Evolutionary conservation across 2,888 invertebrate species (phyloP).

Genomic region (Thymelicus lineola): DNA sequence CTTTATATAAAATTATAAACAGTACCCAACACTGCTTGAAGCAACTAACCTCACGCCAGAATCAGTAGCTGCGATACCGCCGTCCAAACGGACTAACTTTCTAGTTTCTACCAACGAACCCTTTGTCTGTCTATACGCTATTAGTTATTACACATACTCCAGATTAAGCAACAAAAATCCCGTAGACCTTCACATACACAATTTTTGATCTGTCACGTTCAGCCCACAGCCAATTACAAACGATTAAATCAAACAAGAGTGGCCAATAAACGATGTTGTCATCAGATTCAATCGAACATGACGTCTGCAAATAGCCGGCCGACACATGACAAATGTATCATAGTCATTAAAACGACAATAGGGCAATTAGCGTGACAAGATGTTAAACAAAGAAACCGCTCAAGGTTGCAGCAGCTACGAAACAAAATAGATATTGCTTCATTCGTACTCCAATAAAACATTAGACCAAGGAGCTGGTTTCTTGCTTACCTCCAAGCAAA

Average conservation of each 20-base stretch:
- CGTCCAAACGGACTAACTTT: too few species aligned
- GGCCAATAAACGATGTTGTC: slow-evolving; percentile 48
- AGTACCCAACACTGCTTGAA: too few species aligned
- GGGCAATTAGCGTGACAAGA: slow-evolving; percentile 70
- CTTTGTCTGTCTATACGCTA: background rate
- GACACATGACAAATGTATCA: slow-evolving; percentile 57
- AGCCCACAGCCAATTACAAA: slow-evolving; percentile 18
- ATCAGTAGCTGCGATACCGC: too few species aligned
- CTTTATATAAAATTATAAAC: too few species aligned
- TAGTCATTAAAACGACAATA: slow-evolving; percentile 67
- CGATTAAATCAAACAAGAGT: slow-evolving; percentile 35
- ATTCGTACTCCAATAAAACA: background rate
- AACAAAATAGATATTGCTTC: slow-evolving; percentile 13
- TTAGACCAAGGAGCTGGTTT: background rate
- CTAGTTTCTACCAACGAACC: background rate
- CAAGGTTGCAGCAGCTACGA: slow-evolving; percentile 51
- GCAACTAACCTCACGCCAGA: too few species aligned
- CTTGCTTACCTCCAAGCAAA: background rate
- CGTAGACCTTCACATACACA: slow-evolving; percentile 17
- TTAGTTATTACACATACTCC: background rate
- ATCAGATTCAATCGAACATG: slow-evolving; percentile 48
- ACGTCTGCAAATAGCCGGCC: slow-evolving; percentile 51
- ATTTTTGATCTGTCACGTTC: slow-evolving; percentile 19
- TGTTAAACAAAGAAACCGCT: slow-evolving; percentile 62
- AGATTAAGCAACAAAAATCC: slow-evolving; percentile 12